Evolutionary conservation across 92 coral and sea anemone genomes (phyloP), one percentile per base, ranked within the genome.

Genomic region (Phymanthus crucifer): DNA sequence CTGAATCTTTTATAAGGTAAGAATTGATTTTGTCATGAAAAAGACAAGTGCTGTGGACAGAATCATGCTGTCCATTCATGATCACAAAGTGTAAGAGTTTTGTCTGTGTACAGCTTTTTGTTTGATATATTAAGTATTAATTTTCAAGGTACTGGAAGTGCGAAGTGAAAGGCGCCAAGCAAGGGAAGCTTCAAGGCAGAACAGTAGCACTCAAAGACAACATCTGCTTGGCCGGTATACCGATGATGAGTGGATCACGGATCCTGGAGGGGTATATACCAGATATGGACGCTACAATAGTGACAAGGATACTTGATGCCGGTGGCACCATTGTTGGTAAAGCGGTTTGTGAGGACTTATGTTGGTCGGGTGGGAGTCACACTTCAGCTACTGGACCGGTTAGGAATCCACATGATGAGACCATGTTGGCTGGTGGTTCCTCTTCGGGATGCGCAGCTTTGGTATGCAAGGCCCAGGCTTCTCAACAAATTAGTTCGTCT

Each of bases 241-340:
- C 98, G 24, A 93, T 93, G 98, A 93, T 88, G 98, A 85, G 83
- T 70, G 98, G 98, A 32, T 90, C 98, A 72, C 86, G 72, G 37
- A 68, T 75, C 45, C 31, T 93, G 56, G 93, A 88, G 54, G 98
- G 98, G 16, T 93, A 88, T 87, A 81, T 91, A 79, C 94, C 98
- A 76, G 98, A 93, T 86, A 80, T 90, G 45, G 97, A 93, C 38
- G 97, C 97, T 32, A 83, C 92, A 61, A 88, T 93, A 33, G 93
- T 93, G 43, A 78, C 94, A 78, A 86, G 93, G 57, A 85, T 93
- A 64, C 85, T 93, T 75, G 97, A 93, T 58, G 95, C 91, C 31
- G 97, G 94, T 24, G 97, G 93, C 14, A 71, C 84, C 38, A 93
- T 93, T 16, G 69, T 87, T 0, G 97, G 97, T 36, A 93, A 93